These are phyloP conservation scores for Seriola quinqueradiata DNA, from an alignment of 2,113 vertebrate species.

Conservation along the genomic window DNA sequence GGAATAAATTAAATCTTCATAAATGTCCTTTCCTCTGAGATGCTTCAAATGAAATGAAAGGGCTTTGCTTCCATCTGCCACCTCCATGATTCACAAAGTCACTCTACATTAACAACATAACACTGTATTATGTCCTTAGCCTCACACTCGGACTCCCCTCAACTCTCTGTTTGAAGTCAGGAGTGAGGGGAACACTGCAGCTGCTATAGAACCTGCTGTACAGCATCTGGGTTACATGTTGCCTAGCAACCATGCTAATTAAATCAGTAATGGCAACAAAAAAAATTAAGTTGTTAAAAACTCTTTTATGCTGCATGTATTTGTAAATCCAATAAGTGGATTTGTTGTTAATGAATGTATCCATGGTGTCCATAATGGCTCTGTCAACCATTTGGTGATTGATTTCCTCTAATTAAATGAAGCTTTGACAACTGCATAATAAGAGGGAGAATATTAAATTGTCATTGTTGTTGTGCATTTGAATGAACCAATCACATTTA, in stretches of 20 bases:
- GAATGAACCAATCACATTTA: conserved; percentile 21
- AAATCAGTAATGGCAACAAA: conserved; percentile 49
- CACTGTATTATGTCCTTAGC: conserved; percentile 1
- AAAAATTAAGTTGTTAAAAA: conserved; percentile 24
- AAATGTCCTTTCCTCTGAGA: neutral
- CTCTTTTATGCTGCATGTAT: conserved; percentile 26
- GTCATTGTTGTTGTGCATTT: conserved; percentile 11
- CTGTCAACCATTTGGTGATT: conserved; percentile 7
- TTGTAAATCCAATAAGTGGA: conserved; percentile 19
- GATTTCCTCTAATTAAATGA: conserved; percentile 35
- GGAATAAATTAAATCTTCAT: neutral
- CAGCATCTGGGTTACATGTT: conserved; percentile 72
- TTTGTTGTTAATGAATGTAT: conserved; percentile 29
- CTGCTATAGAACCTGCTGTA: conserved; percentile 27
- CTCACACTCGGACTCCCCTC: conserved; percentile 9
- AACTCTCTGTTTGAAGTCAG: conserved; percentile 30
- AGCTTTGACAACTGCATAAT: conserved; percentile 12
- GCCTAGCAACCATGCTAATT: conserved; percentile 72
- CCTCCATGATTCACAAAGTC: neutral
- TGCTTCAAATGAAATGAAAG: neutral
- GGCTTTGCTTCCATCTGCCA: neutral
- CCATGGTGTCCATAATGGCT: neutral
- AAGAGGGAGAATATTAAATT: conserved; percentile 24
- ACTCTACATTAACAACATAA: neutral
- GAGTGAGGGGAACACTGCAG: conserved; percentile 27